Base-by-base conservation (phyloP, 2,888 invertebrate species). In the Osedax fenrisi region DNA sequence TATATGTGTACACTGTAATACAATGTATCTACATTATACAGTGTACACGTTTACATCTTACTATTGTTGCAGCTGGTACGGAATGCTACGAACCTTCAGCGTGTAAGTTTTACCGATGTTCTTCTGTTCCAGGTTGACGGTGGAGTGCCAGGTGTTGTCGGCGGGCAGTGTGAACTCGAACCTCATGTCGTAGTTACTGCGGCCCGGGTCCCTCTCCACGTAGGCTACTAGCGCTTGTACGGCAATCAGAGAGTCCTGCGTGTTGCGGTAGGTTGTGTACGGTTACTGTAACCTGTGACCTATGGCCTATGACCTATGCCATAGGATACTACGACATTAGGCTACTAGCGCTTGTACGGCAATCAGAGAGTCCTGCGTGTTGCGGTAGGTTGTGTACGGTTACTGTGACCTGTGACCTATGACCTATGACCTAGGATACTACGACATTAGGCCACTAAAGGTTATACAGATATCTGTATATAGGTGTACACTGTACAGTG, bases 381-480 rank as follows among this genome's bases (percentile, higher is more conserved):
- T 76, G 75, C 80, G 81, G 81, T 26, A 79, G 79, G 1, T 84
- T 80, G 62, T 81, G 80, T 2, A 85, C 80, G 2, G 84, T 83
- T 0, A 84, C 81, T 75, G 84, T 82, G 26, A 82, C 75, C 25
- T 76, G 77, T 26, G 81, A 77, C 71, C 80, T 74, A 82, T 79
- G 72, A 81, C 79, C 78, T 81, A 83, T 27, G 81, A 80, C 62
- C 81, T 81, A 81, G 80, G 76, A 82, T 81, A 5, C 80, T 78
- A 67, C 78, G 76, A 2, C 81, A 81, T 73, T 79, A 82, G 76
- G 79, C 79, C 27, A 92, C 91, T 27, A 95, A 86, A 0, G 94
- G 92, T 81, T 92, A 91, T 85, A 93, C 87, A 0, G 94, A 91
- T 80, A 91, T 88, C 77, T 92, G 90, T n/a, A n/a, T n/a, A n/a